phyloP scores from a whole-genome alignment of 2,888 invertebrate species.

The Dynastes maya region DNA sequence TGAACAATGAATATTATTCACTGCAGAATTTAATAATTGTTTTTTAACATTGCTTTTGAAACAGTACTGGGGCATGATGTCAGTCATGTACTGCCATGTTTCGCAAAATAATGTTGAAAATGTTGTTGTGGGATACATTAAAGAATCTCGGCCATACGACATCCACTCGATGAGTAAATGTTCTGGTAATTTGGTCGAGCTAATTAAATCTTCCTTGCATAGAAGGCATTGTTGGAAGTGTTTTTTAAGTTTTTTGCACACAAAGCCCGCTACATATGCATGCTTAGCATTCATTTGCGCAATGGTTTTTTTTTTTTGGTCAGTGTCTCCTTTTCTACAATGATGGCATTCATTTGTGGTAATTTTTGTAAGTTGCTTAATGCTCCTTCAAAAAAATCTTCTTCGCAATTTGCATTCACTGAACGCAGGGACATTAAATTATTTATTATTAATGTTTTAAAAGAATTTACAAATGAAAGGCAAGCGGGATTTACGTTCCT shows the following conservation, averaged over 20 bases:
- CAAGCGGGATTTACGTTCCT: conserved; percentile 13
- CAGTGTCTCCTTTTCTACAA: neutral
- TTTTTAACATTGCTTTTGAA: conserved; percentile 11
- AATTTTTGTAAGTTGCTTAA: neutral
- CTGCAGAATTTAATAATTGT: conserved; percentile 6
- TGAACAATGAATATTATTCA: conserved; percentile 19
- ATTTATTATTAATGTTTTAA: conserved; percentile 20
- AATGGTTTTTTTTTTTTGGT: conserved; percentile 7
- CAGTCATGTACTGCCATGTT: conserved; percentile 25
- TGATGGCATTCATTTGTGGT: conserved; percentile 3
- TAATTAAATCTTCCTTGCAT: conserved; percentile 18
- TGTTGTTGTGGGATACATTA: conserved; percentile 9
- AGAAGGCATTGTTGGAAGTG: neutral
- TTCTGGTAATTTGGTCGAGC: conserved; percentile 1
- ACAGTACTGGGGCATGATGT: conserved; percentile 18
- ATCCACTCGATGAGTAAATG: conserved; percentile 2
- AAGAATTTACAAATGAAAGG: conserved; percentile 13
- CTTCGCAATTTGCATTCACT: too few relatives aligned
- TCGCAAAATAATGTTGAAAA: conserved; percentile 14
- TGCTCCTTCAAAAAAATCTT: conserved; percentile 3
- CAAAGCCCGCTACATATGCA: conserved; percentile 13
- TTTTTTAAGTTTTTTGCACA: neutral
- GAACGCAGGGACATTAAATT: conserved; percentile 1
- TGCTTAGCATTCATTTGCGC: conserved; percentile 14
- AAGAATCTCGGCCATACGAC: conserved; percentile 10